Conservation (phyloP, 2,113 vertebrate genomes). For the Myiozetetes cayanensis region DNA sequence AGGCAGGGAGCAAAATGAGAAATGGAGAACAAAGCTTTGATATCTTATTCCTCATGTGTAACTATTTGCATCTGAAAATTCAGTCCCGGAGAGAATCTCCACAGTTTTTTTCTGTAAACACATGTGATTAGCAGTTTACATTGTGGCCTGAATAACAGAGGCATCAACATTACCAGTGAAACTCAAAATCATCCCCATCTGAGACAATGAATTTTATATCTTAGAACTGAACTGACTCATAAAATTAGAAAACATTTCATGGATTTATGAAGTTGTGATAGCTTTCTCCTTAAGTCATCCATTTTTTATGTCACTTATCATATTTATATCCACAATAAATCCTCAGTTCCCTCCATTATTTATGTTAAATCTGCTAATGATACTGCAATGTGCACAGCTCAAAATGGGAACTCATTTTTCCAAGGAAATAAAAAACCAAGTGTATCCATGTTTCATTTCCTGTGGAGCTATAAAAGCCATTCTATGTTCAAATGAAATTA, state of each 20-base stretch:
- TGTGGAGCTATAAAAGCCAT: background rate
- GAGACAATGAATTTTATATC: background rate
- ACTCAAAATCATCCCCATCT: background rate
- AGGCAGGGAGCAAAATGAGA: background rate
- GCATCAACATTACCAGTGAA: background rate
- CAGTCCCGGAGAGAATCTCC: background rate
- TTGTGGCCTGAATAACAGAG: background rate
- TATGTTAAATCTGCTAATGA: background rate
- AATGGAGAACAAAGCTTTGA: background rate
- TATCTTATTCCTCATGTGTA: background rate
- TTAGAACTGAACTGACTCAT: background rate
- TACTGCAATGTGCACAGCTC: background rate
- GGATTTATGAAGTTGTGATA: background rate
- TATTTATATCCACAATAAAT: background rate
- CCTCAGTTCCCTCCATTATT: background rate
- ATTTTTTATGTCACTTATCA: background rate
- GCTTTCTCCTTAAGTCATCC: background rate
- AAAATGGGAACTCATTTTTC: background rate
- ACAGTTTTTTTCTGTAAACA: background rate
- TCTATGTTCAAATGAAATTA: background rate
- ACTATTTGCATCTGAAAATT: background rate
- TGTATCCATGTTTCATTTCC: background rate
- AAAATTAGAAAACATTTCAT: background rate
- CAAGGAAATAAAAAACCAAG: background rate
- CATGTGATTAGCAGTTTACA: background rate